Percentiles rank a stretch among this genome's conserved stretches.
Evolutionary conservation across 2,113 vertebrate genomes (phyloP).

Genomic region (Siphamia tubifer): DNA sequence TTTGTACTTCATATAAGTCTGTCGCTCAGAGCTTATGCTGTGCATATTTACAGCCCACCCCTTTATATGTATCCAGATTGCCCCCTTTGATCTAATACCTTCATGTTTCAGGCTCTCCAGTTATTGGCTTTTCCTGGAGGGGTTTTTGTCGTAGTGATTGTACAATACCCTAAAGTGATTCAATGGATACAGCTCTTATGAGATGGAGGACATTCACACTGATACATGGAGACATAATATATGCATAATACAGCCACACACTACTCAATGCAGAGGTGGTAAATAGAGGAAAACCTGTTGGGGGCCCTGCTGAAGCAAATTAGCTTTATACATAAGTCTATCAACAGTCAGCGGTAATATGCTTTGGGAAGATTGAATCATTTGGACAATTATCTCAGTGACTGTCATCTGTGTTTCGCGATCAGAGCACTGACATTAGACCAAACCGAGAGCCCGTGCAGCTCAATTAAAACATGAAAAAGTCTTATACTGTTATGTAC

Average conservation of each 20-base stretch:
- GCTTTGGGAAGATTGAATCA: background rate
- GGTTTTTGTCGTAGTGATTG: too few species aligned
- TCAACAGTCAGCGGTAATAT: background rate
- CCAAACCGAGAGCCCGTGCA: background rate
- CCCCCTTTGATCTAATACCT: too few species aligned
- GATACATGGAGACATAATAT: background rate
- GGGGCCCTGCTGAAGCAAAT: background rate
- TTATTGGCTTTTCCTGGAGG: too few species aligned
- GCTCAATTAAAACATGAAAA: constrained; percentile 15
- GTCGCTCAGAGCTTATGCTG: too few species aligned
- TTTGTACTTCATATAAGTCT: too few species aligned
- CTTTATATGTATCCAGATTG: too few species aligned
- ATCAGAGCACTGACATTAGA: background rate
- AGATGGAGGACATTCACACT: background rate
- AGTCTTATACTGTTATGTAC: too few species aligned
- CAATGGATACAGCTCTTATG: background rate
- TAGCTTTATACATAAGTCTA: background rate
- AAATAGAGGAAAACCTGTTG: background rate
- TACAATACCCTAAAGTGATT: too few species aligned
- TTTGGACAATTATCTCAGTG: background rate
- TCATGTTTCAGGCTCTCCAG: too few species aligned
- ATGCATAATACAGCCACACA: background rate
- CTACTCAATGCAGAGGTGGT: background rate
- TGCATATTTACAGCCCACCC: too few species aligned
- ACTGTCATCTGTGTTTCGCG: background rate